Evolutionary conservation across 2,797 vertebrate species (phyloP).

Genomic region (Danionella dracula): DNA sequence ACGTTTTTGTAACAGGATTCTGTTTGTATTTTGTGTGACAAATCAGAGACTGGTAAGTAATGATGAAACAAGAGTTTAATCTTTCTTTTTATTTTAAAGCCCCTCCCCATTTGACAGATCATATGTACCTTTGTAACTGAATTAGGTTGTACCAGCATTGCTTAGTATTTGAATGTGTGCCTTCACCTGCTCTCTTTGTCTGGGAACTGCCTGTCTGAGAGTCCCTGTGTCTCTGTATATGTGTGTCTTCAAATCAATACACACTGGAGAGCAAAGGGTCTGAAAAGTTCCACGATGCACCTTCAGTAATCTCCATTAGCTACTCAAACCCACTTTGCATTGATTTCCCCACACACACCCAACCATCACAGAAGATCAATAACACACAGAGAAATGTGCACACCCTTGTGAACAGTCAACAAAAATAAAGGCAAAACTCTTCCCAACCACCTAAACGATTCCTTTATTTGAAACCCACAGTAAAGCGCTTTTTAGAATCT

Average conservation of each 20-base stretch:
- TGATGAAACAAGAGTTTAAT: too few species aligned
- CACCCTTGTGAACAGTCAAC: constrained; percentile 22
- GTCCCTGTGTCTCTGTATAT: background rate
- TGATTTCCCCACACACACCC: constrained; percentile 42
- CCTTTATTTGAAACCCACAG: constrained; percentile 14
- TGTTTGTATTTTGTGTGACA: too few species aligned
- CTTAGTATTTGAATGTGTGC: background rate
- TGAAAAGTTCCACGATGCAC: constrained; percentile 51
- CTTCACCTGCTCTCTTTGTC: background rate
- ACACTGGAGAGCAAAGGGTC: constrained; percentile 36
- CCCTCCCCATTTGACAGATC: background rate
- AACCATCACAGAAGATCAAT: constrained; percentile 20
- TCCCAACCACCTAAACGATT: constrained; percentile 4
- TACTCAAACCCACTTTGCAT: constrained; percentile 56
- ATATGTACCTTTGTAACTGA: too few species aligned
- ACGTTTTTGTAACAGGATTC: too few species aligned
- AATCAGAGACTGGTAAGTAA: too few species aligned
- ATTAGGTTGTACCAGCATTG: background rate
- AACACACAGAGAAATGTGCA: constrained; percentile 26
- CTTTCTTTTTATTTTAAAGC: too few species aligned
- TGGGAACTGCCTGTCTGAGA: constrained; percentile 8
- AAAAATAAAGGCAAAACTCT: constrained; percentile 25
- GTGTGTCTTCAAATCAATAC: constrained; percentile 27
- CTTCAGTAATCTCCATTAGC: constrained; percentile 48
- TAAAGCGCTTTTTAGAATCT: constrained; percentile 10